Percentiles rank a stretch among this genome's conserved stretches.
phyloP scores from a whole-genome alignment of 2,797 vertebrate species.

The Odontamblyopus rebecca region DNA sequence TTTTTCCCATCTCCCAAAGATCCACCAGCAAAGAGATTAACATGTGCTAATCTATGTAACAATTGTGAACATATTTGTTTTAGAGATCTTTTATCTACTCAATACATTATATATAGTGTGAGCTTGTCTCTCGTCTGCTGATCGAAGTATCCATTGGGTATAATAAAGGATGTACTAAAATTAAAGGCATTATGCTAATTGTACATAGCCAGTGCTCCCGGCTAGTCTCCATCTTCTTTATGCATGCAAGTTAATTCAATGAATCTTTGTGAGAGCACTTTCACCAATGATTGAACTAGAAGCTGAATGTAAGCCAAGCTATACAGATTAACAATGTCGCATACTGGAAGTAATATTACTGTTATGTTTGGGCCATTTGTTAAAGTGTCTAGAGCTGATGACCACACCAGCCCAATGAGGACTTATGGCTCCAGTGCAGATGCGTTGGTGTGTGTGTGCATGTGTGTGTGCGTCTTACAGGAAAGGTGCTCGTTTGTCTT shows the following conservation, averaged over 20 bases:
- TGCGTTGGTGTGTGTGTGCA: conserved; percentile 20
- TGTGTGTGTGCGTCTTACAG: conserved; percentile 36
- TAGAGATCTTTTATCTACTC: conserved; percentile 45
- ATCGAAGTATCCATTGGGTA: conserved; percentile 62
- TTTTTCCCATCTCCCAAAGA: conserved; percentile 32
- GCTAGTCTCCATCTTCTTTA: conserved; percentile 71
- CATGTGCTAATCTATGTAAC: conserved; percentile 50
- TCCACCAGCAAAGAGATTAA: conserved; percentile 30
- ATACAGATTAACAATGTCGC: conserved; percentile 66
- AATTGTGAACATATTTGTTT: conserved; percentile 62
- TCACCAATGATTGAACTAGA: conserved; percentile 59
- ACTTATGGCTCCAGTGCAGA: conserved; percentile 34
- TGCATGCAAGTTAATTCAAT: conserved; percentile 59
- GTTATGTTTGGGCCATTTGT: conserved; percentile 70
- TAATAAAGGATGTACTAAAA: conserved; percentile 58
- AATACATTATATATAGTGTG: conserved; percentile 44
- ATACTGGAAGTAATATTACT: conserved; percentile 66
- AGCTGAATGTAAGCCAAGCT: conserved; percentile 63
- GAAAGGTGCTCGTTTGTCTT: conserved; percentile 43
- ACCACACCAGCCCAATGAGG: conserved; percentile 33
- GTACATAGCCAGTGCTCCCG: conserved; percentile 58
- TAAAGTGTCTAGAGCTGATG: conserved; percentile 51
- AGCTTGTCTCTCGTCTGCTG: conserved; percentile 49
- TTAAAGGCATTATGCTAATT: conserved; percentile 73
- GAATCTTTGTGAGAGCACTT: conserved; percentile 61